Percentiles rank a stretch among this genome's conserved stretches.
Evolutionary conservation across 2,888 invertebrate species (phyloP).

Genomic region (Lasioglossum leucozonium): DNA sequence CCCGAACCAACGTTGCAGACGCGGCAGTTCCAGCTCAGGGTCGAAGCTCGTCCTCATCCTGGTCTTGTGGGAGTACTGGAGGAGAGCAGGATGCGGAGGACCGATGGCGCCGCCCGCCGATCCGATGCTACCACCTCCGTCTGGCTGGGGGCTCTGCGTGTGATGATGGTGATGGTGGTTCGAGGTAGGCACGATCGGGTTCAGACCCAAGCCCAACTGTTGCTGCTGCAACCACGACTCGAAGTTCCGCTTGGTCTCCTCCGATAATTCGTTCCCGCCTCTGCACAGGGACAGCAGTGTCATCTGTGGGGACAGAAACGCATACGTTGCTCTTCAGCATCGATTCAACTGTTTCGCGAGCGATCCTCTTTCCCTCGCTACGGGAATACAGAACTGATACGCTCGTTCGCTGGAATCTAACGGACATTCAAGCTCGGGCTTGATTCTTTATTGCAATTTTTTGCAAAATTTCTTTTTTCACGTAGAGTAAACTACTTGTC

Average conservation of each 20-base stretch:
- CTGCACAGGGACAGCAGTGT: conserved; percentile 93
- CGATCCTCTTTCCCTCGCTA: background rate
- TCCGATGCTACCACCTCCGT: conserved; percentile 84
- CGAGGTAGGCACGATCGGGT: conserved; percentile 78
- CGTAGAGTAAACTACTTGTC: too few species aligned
- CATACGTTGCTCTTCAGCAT: background rate
- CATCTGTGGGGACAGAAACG: conserved; percentile 86
- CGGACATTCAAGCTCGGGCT: too few species aligned
- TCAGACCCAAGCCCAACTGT: conserved; percentile 80
- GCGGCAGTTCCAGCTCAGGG: conserved; percentile 97
- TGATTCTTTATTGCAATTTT: too few species aligned
- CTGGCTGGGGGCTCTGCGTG: conserved; percentile 80
- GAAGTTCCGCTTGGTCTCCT: conserved; percentile 94
- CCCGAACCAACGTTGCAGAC: conserved; percentile 98
- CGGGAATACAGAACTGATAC: background rate
- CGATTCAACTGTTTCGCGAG: background rate
- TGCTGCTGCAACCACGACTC: conserved; percentile 91
- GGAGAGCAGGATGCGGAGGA: conserved; percentile 89
- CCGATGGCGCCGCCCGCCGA: conserved; percentile 86
- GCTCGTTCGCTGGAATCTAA: too few species aligned
- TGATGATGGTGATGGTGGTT: conserved; percentile 78
- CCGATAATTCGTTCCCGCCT: conserved; percentile 91
- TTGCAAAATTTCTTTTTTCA: too few species aligned
- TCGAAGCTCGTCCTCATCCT: conserved; percentile 98
- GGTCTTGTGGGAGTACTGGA: conserved; percentile 89